phyloP scores from a whole-genome alignment of 2,797 vertebrate genomes.

The Enteromius anoplus region DNA sequence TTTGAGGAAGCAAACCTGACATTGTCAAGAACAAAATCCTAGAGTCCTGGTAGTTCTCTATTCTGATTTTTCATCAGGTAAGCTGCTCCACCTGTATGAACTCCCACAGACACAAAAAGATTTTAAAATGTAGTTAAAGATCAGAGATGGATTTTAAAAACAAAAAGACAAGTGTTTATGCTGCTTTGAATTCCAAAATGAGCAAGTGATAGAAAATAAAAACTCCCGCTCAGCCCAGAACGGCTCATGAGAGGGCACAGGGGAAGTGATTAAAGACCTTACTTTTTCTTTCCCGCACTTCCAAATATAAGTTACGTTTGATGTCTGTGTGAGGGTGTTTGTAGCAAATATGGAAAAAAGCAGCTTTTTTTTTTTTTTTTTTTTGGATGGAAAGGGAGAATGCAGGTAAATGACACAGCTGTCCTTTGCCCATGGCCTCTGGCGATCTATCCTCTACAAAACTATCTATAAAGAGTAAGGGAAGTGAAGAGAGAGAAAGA shows the following conservation, averaged over 20 bases:
- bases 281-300: conserved; percentile 36
- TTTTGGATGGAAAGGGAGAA: conserved; percentile 35
- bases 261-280: conserved; percentile 62
- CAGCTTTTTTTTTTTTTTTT: background rate
- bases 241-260: conserved; percentile 46
- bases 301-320: conserved; percentile 61
- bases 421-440: conserved; percentile 80
- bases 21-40: background rate
- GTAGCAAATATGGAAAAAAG: conserved; percentile 33
- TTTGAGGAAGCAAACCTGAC: background rate
- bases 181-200: conserved; percentile 36
- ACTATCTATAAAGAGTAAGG: conserved; percentile 66
- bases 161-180: conserved; percentile 28
- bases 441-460: conserved; percentile 63
- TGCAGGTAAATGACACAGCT: conserved; percentile 79
- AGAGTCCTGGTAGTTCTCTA: background rate
- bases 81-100: conserved; percentile 2
- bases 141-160: conserved; percentile 40
- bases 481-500: conserved; percentile 5
- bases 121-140: conserved; percentile 50
- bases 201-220: conserved; percentile 34
- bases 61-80: background rate
- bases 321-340: conserved; percentile 51
- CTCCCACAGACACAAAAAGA: conserved; percentile 1
- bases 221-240: conserved; percentile 36